Evolutionary conservation across 53 echinoderm and acorn worm species (phyloP), one percentile per base, ranked within the genome.

Genomic region (Antedon mediterranea): DNA sequence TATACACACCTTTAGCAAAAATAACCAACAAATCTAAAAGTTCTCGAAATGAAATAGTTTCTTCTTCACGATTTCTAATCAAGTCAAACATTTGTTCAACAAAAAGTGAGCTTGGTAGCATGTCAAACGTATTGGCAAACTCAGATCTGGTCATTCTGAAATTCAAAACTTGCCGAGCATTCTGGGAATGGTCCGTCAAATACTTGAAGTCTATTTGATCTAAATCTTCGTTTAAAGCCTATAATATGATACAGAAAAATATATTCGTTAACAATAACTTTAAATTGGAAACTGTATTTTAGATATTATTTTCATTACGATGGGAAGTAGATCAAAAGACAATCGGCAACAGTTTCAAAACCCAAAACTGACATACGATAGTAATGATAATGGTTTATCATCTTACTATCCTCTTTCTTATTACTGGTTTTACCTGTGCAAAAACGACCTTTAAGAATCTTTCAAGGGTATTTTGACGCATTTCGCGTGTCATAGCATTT

Each of bases 1-100:
- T n/a, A n/a, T n/a, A n/a, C n/a, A n/a, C n/a, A 90, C 90, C 90
- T 84, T 90, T 84, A 15, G 90, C 83, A 79, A 90, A 90, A 72
- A 90, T 90, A 18, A 90, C 86, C 0, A 85, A 80, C 32, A 90
- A 84, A 30, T 90, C 90, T 0, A 90, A 71, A 42, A 90, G 86
- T 78, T 90, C 86, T 28, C 90, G 79, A 79, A 90, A 90, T 27
- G 90, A 90, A 78, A 90, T 86, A 0, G 86, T 82, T 26, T 86
- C 90, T 43, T 81, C 86, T n/a, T 83, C 75, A 34, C 84, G 81
- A 57, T 90, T 86, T 76, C 86, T 86, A 32, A 84, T 84, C 43
- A 90, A 76, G 75, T 90, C 90, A 84, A 90, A 90, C 90, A 90
- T 90, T 42, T 85, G 71, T 32, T 90, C 84, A 29, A 90, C 86